phyloP scores from a whole-genome alignment of 2,113 vertebrate genomes.

The Ibidorhyncha struthersii region DNA sequence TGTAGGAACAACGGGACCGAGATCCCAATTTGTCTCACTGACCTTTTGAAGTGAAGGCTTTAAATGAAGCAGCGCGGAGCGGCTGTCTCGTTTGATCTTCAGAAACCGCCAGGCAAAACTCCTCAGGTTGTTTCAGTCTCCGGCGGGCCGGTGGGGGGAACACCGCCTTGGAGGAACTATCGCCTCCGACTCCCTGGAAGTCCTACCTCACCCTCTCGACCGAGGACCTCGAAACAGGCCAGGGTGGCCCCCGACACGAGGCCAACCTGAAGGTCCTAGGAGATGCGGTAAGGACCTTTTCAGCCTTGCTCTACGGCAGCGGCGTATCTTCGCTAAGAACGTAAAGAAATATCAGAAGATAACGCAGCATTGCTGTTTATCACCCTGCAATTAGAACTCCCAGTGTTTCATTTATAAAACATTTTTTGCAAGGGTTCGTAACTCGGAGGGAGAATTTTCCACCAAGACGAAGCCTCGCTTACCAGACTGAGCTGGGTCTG shows the following conservation, averaged over 20 bases:
- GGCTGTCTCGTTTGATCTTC: background rate
- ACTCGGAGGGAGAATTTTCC: constrained; percentile 59
- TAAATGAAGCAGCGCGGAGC: background rate
- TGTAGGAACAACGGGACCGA: background rate
- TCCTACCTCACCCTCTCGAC: background rate
- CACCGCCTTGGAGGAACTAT: accelerated
- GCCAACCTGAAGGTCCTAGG: background rate
- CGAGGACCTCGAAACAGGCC: background rate
- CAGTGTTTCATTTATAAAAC: constrained; percentile 61
- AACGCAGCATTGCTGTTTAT: constrained; percentile 70
- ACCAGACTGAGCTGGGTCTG: background rate
- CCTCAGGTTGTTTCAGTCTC: background rate
- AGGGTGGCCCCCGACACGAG: too few species aligned
- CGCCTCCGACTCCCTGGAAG: background rate
- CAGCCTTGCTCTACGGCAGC: constrained; percentile 23
- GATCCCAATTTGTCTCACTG: background rate
- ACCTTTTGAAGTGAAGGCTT: background rate
- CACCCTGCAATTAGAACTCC: constrained; percentile 71
- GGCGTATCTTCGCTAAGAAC: background rate
- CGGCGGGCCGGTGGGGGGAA: background rate
- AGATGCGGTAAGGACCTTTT: background rate
- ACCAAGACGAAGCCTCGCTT: constrained; percentile 8
- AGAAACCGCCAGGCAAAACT: background rate
- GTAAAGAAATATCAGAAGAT: constrained; percentile 61
- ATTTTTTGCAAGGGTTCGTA: constrained; percentile 55